These are phyloP conservation scores for Cylas formicarius DNA, from an alignment of 1,140 invertebrate species.

Conservation along the genomic window DNA sequence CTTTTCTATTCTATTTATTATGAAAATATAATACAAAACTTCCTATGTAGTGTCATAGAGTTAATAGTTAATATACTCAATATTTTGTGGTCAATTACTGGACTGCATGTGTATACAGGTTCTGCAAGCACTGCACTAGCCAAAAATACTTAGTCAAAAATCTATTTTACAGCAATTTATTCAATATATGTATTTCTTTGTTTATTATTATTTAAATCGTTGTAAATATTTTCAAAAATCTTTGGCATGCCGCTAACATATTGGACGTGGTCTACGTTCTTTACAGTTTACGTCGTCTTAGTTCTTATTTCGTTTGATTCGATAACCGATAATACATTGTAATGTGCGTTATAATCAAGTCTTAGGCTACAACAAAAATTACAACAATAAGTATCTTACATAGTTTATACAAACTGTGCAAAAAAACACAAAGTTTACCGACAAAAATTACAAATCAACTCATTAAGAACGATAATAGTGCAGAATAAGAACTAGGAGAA, in stretches of 20 bases:
- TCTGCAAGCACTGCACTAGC: constrained; percentile 30
- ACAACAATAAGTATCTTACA: too few species aligned
- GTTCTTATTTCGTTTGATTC: constrained; percentile 15
- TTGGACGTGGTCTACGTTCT: constrained; percentile 19
- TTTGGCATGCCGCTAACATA: constrained; percentile 20
- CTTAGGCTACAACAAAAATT: too few species aligned
- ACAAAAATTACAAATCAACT: too few species aligned
- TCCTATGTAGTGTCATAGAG: constrained; percentile 55
- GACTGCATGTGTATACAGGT: constrained; percentile 40
- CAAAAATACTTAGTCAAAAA: constrained; percentile 18
- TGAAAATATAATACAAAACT: constrained; percentile 63
- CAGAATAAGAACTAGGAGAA: too few species aligned
- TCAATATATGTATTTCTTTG: constrained; percentile 12
- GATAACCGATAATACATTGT: constrained; percentile 5
- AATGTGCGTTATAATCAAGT: too few species aligned
- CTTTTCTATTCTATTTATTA: constrained; percentile 61
- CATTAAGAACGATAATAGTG: too few species aligned
- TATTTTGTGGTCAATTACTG: constrained; percentile 43
- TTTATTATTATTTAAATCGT: constrained; percentile 9
- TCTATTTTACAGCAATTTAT: constrained; percentile 5
- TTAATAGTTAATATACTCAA: constrained; percentile 36
- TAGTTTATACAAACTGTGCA: too few species aligned
- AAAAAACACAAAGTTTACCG: too few species aligned
- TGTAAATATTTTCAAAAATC: constrained; percentile 16
- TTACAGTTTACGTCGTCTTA: constrained; percentile 15